A percentile compares a stretch with the other conserved stretches of the same genome.
Conservation (phyloP, 2,888 invertebrate species). For the Metalampra italica region DNA sequence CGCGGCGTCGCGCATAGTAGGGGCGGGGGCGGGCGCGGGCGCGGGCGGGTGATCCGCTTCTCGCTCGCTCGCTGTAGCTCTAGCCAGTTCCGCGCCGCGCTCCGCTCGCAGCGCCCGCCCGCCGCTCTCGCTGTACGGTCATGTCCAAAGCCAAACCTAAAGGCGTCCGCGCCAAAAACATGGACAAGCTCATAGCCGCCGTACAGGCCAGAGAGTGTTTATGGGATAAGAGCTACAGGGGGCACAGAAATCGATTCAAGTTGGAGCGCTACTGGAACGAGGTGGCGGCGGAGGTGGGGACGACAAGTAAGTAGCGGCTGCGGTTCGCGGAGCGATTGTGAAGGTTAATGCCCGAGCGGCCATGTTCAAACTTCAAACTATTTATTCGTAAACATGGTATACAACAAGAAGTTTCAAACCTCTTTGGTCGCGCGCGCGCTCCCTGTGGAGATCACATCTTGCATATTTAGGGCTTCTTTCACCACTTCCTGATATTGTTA, state of each 20-base stretch:
- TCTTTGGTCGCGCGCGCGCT: too few relatives aligned
- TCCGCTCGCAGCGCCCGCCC: constrained; percentile 35
- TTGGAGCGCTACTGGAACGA: constrained; percentile 73
- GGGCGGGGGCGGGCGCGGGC: constrained; percentile 28
- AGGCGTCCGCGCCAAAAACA: constrained; percentile 59
- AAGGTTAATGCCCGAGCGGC: constrained; percentile 38
- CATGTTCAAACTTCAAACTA: constrained; percentile 8
- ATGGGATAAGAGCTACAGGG: constrained; percentile 69
- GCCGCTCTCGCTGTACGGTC: constrained; percentile 48
- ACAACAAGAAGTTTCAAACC: too few relatives aligned
- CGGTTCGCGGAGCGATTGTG: constrained; percentile 9
- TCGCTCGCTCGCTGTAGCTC: constrained; percentile 13
- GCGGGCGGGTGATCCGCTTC: neutral
- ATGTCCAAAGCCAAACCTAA: constrained; percentile 51
- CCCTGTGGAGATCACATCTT: too few relatives aligned
- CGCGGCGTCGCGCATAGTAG: constrained; percentile 26
- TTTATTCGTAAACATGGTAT: too few relatives aligned
- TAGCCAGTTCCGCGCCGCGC: constrained; percentile 48
- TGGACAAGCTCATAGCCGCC: constrained; percentile 70
- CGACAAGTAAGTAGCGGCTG: constrained; percentile 58
- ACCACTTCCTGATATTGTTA: too few relatives aligned
- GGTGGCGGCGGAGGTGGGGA: constrained; percentile 67
- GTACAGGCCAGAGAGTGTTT: constrained; percentile 70
- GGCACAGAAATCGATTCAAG: constrained; percentile 67
- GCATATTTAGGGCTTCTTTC: too few relatives aligned